These are phyloP conservation scores for Forbesichthys papilliferus DNA, from an alignment of 2,113 vertebrate genomes.

Conservation along the genomic window DNA sequence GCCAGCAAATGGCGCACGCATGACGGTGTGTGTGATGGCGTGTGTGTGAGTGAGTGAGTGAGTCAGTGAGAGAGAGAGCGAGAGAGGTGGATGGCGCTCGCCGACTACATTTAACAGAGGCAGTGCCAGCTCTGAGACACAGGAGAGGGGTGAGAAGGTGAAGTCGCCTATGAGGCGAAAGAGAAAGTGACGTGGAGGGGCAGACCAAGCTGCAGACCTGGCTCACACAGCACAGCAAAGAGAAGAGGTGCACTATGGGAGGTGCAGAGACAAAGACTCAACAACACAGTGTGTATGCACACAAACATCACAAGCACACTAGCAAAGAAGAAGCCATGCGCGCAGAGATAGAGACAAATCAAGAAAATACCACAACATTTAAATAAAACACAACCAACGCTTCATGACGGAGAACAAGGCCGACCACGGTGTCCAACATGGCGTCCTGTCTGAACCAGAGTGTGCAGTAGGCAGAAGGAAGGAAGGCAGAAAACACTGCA, in stretches of 20 bases:
- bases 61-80: constrained; percentile 3
- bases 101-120: too few species aligned
- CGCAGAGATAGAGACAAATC: neutral
- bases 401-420: neutral
- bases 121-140: constrained; percentile 25
- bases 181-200: constrained; percentile 46
- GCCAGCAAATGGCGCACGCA: neutral
- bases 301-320: neutral
- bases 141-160: constrained; percentile 44
- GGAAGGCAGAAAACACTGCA: constrained; percentile 5
- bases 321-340: neutral
- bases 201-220: constrained; percentile 67
- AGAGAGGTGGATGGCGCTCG: neutral
- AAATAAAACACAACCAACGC: neutral
- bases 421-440: neutral
- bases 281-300: constrained; percentile 7
- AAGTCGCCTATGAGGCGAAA: constrained; percentile 50
- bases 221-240: constrained; percentile 71
- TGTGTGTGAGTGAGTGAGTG: constrained; percentile 11
- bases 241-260: constrained; percentile 71
- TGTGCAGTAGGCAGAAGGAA: constrained; percentile 13
- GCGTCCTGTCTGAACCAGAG: constrained; percentile 16
- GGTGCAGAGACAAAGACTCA: constrained; percentile 5
- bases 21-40: constrained; percentile 13
- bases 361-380: neutral